Evolutionary conservation across 1,140 invertebrate genomes (phyloP).

Genomic region (Portunus trituberculatus): DNA sequence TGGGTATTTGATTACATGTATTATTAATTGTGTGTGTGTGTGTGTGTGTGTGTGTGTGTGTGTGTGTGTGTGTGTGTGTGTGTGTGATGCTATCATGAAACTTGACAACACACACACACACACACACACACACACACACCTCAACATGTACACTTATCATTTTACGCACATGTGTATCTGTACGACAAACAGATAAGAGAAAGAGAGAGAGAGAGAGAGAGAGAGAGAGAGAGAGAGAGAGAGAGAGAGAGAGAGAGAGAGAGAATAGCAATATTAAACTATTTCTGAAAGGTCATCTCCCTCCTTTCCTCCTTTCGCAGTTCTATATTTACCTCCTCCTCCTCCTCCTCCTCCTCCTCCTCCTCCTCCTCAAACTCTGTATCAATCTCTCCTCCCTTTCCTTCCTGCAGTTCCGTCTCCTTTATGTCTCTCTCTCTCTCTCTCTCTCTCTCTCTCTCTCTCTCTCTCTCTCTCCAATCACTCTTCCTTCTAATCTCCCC

Average conservation of each 20-base stretch:
- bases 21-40: not conserved
- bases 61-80: not conserved
- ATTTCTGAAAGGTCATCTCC: not conserved
- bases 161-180: too few relatives aligned
- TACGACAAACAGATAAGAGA: not conserved
- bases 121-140: too few relatives aligned
- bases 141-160: too few relatives aligned
- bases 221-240: not conserved
- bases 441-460: not conserved
- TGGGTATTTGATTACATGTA: too few relatives aligned
- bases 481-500: not conserved
- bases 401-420: not conserved
- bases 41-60: not conserved
- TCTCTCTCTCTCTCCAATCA: not conserved
- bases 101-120: too few relatives aligned
- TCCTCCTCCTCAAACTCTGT: too few relatives aligned
- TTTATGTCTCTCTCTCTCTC: not conserved
- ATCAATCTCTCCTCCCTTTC: not conserved
- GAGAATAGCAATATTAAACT: not conserved
- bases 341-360: too few relatives aligned
- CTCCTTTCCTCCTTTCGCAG: too few relatives aligned
- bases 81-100: too few relatives aligned
- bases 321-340: too few relatives aligned
- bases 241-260: not conserved
- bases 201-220: slow-evolving; percentile 32